Base-by-base conservation (phyloP, 2,888 invertebrate genomes). In the Antheraea yamamai region DNA sequence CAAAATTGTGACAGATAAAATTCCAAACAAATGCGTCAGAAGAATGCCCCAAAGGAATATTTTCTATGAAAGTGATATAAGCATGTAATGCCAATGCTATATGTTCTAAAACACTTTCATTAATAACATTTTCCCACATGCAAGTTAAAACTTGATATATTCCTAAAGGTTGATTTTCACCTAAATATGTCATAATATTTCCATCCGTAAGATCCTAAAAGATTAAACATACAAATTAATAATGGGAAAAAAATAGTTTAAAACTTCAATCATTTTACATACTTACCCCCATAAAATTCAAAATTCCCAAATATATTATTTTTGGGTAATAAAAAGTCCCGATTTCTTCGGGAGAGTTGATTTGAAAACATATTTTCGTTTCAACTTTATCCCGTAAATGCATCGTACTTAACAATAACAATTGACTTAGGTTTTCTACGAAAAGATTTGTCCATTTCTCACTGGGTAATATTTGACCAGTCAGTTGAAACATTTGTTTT, bases 11-110 rank as follows among this genome's bases (percentile, higher is more conserved):
- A 74, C 95, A 93, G 10, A 95, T 89, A 80, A 96, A 96, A 80
- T 95, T 94, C 64, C 96, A 91, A 20, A 96, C 84, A 79, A 95
- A 96, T 0, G 91, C 88, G 12, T 95, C 94, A n/a, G 96, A 91
- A 1, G 89, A 81, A 72, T 91, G 84, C 8, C 89, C 85, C n/a
- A 91, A 81, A 0, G 94, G 90, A 1, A 95, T 82, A 58, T 94
- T 85, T 35, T 94, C 88, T 14, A 95, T 87, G 78, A 96, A 95
- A 2, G 92, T 94, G 6, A 95, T 84, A 79, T 96, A 97, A 0
- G 95, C 94, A 82, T 96, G 95, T 64, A 97, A 89, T 20, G 92
- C 90, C 75, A 95, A 85, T 1, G 96, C 83, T 86, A 95, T 96
- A 68, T 95, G 92, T 79, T 96, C 95, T 10, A 91, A 83, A 51